Evolutionary conservation across 2,113 vertebrate genomes (phyloP).

Genomic region (Nerophis ophidion): DNA sequence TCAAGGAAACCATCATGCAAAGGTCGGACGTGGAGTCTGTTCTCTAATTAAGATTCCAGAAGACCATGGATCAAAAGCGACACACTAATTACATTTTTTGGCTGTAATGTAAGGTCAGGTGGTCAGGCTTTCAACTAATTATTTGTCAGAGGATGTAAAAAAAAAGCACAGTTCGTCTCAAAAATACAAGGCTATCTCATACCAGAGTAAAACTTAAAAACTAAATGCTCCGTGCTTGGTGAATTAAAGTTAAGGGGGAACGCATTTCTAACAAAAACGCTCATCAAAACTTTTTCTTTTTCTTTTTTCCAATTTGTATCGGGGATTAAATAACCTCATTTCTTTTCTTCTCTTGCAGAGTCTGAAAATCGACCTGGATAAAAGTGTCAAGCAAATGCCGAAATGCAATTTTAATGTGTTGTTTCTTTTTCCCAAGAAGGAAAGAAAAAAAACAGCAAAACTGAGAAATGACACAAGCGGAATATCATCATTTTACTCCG

Average conservation of each 20-base stretch:
- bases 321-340: constrained; percentile 47
- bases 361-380: constrained; percentile 47
- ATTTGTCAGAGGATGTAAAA: not conserved
- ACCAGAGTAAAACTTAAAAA: not conserved
- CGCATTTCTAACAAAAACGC: constrained; percentile 33
- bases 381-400: constrained; percentile 45
- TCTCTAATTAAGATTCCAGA: constrained; percentile 1
- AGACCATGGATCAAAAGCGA: constrained; percentile 25
- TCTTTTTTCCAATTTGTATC: constrained; percentile 36
- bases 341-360: constrained; percentile 31
- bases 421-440: constrained; percentile 15
- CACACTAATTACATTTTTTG: constrained; percentile 24
- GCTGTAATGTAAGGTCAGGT: constrained; percentile 8
- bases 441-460: not conserved
- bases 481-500: constrained; percentile 33
- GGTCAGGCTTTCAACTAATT: constrained; percentile 2
- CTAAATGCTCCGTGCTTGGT: constrained; percentile 3
- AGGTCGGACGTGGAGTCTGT: constrained; percentile 1
- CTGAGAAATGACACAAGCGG: not conserved
- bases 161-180: not conserved
- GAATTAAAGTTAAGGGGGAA: constrained; percentile 37
- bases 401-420: constrained; percentile 47
- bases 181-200: not conserved
- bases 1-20: not conserved
- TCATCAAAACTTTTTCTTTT: constrained; percentile 35